Percentiles rank a stretch among this genome's conserved stretches.
These are phyloP conservation scores for Rhynchopsitta pachyrhyncha DNA, from an alignment of 2,113 vertebrate species.

Conservation along the genomic window DNA sequence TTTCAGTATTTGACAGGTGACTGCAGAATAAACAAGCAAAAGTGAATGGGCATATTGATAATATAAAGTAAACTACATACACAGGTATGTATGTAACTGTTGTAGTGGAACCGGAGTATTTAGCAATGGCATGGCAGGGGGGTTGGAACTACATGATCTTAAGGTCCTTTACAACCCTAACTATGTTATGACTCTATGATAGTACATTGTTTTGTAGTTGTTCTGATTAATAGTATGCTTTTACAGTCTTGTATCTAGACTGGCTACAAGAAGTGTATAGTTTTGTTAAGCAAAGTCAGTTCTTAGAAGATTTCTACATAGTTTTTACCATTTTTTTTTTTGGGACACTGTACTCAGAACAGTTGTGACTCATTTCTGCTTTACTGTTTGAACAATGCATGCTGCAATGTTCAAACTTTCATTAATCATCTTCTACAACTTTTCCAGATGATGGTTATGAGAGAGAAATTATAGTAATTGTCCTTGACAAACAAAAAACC, in stretches of 20 bases:
- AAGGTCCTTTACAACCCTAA: background rate
- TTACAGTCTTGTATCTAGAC: background rate
- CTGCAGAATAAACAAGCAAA: background rate
- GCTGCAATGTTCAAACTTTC: background rate
- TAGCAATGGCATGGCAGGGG: background rate
- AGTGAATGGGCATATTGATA: background rate
- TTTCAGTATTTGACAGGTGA: background rate
- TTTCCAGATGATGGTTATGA: background rate
- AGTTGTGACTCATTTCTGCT: background rate
- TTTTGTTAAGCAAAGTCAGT: background rate
- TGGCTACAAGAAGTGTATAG: background rate
- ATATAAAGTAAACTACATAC: background rate
- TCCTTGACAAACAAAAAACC: background rate
- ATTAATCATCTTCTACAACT: background rate
- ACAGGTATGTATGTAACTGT: background rate
- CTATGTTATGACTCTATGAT: background rate
- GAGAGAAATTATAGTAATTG: background rate
- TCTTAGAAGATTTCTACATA: background rate
- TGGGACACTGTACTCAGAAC: background rate
- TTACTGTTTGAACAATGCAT: background rate
- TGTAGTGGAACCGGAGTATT: background rate
- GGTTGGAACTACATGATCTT: background rate
- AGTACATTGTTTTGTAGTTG: background rate
- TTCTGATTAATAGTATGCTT: background rate
- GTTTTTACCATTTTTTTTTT: background rate